A percentile compares a stretch with the other conserved stretches of the same genome.
Conservation (phyloP, 2,888 invertebrate species). For the Dromius quadrimaculatus region DNA sequence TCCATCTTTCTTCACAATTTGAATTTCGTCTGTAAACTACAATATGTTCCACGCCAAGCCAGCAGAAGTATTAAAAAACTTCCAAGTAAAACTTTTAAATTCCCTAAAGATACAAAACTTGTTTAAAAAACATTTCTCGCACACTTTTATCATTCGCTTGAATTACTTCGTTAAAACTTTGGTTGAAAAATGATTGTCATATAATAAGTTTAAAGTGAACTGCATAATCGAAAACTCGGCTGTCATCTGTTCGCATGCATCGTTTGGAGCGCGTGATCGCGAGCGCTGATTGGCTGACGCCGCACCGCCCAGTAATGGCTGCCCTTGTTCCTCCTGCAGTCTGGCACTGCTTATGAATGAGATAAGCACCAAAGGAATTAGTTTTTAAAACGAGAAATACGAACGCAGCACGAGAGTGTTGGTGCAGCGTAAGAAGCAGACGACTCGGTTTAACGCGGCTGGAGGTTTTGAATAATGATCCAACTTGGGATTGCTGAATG, state of each 20-base stretch:
- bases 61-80: slow-evolving; percentile 1
- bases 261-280: slow-evolving; percentile 52
- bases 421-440: too few species aligned
- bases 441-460: too few species aligned
- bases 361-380: neutral
- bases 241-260: neutral
- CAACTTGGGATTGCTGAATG: neutral
- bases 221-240: slow-evolving; percentile 16
- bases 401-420: neutral
- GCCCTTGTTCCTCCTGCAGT: slow-evolving; percentile 56
- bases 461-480: neutral
- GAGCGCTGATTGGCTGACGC: slow-evolving; percentile 59
- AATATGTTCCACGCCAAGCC: slow-evolving; percentile 1
- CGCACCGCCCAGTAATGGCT: slow-evolving; percentile 62
- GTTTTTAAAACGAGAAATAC: neutral
- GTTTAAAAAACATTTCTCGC: neutral
- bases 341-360: slow-evolving; percentile 40
- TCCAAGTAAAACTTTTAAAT: slow-evolving; percentile 5
- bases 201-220: slow-evolving; percentile 23
- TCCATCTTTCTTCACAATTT: too few species aligned
- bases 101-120: slow-evolving; percentile 29
- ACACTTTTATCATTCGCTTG: slow-evolving; percentile 10
- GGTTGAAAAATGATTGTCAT: slow-evolving; percentile 32
- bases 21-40: neutral
- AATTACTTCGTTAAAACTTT: slow-evolving; percentile 35